These are phyloP conservation scores for Acanthoscelides obtectus DNA, from an alignment of 2,888 invertebrate species.

Conservation along the genomic window DNA sequence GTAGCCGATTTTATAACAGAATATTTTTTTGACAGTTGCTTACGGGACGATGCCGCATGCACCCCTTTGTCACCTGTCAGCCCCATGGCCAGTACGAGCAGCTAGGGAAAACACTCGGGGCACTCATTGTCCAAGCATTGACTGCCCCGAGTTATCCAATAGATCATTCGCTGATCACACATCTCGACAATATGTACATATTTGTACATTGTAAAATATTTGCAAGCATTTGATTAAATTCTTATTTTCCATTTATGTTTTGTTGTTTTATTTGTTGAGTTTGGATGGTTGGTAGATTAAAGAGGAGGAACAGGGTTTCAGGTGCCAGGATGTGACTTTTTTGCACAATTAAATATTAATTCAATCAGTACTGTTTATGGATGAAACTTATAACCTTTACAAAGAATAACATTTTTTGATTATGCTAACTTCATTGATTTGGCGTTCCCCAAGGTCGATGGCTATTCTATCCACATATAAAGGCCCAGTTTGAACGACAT, in stretches of 20 bases:
- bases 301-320: background rate
- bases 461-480: too few relatives aligned
- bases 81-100: conserved; percentile 85
- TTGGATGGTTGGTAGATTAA: conserved; percentile 5
- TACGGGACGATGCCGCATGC: conserved; percentile 81
- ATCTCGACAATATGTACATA: conserved; percentile 50
- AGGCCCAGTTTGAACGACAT: too few relatives aligned
- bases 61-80: conserved; percentile 83
- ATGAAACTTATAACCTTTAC: too few relatives aligned
- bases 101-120: conserved; percentile 71
- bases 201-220: conserved; percentile 43
- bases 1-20: too few relatives aligned
- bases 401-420: too few relatives aligned
- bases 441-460: too few relatives aligned
- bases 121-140: conserved; percentile 48
- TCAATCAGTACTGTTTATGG: too few relatives aligned
- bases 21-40: conserved; percentile 27
- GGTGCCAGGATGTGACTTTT: conserved; percentile 5
- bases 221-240: conserved; percentile 1
- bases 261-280: conserved; percentile 5
- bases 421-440: too few relatives aligned
- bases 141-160: conserved; percentile 41
- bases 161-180: conserved; percentile 10
- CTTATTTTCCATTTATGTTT: conserved; percentile 12
- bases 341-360: too few relatives aligned